Conservation (phyloP, 2,888 invertebrate species). For the Pammene fasciana region DNA sequence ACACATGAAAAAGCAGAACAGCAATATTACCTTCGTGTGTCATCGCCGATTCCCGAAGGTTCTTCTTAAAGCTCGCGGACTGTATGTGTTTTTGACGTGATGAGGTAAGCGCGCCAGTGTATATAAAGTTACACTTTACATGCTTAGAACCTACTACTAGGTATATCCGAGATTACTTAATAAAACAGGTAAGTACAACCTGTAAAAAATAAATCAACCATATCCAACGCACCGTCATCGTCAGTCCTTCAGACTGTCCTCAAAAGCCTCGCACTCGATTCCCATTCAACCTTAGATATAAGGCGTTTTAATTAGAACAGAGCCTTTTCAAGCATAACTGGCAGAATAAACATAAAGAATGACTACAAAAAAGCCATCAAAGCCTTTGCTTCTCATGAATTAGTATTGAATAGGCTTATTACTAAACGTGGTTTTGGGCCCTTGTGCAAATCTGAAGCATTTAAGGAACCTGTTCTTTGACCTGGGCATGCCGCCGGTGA, state of each 20-base stretch:
- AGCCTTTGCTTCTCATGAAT: constrained; percentile 44
- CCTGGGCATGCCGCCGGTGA: constrained; percentile 24
- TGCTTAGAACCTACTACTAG: no score
- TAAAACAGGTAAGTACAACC: no score
- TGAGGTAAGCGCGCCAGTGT: no score
- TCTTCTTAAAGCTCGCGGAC: no score
- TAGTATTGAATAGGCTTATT: constrained; percentile 68
- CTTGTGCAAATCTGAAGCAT: constrained; percentile 47
- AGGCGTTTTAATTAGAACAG: constrained; percentile 40
- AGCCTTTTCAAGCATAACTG: constrained; percentile 36
- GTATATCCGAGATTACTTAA: no score
- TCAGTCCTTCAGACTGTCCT: not conserved
- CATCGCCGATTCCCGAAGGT: no score
- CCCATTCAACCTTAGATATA: constrained; percentile 24
- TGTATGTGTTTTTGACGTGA: not conserved
- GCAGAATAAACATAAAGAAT: constrained; percentile 26
- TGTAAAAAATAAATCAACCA: not conserved
- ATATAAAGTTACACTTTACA: no score
- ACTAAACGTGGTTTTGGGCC: constrained; percentile 50
- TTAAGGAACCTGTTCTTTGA: constrained; percentile 37
- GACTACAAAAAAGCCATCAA: constrained; percentile 30
- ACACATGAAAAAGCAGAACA: no score
- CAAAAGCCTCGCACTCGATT: constrained; percentile 19
- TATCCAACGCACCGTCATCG: not conserved
- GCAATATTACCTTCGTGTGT: no score